Base-by-base conservation (phyloP, 2,888 invertebrate species). In the Trachelus troglodyta region DNA sequence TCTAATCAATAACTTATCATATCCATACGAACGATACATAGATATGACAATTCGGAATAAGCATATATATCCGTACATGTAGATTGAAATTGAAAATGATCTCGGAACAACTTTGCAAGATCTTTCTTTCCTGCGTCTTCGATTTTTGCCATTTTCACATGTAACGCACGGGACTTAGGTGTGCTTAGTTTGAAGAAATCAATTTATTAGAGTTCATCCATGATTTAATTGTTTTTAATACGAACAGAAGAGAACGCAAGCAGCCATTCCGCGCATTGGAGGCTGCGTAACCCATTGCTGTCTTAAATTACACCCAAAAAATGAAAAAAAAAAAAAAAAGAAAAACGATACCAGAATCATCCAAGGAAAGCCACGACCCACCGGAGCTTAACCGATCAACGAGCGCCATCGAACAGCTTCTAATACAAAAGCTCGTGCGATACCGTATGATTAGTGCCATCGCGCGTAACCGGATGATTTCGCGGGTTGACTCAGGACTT, bases 161-260 rank as follows among this genome's bases (percentile, higher is more conserved):
- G 15, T 15, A 56, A 56, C 23, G 9, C 23, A 56, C 56, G 23
- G 56, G 56, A 56, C 23, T 56, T 56, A 56, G 56, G 56, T 23
- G 9, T 56, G 23, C 56, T 23, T 56, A 23, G 23, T 56, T 56
- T 56, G 83, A 87, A 87, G 85, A 87, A 88, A 87, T 87, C 87
- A 87, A 83, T 89, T 89, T 87, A 89, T 89, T 89, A 89, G 86
- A 89, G 85, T 87, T 87, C 85, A 86, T 88, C 81, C 86, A 86
- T 87, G 82, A 86, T 87, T 56, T 56, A 56, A 56, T 56, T 56
- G 9, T 56, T 56, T 86, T 86, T 83, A 86, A 79, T 85, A 85
- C 85, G 82, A 88, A 88, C 88, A 89, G 56, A 85, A 86, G 82
- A 86, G 88, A 88, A 85, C 84, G 87, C 88, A 88, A 56, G 56